A percentile compares a stretch with the other conserved stretches of the same genome.
Evolutionary conservation across 2,113 vertebrate genomes (phyloP).

Genomic region (Rhinolophus ferrumequinum): DNA sequence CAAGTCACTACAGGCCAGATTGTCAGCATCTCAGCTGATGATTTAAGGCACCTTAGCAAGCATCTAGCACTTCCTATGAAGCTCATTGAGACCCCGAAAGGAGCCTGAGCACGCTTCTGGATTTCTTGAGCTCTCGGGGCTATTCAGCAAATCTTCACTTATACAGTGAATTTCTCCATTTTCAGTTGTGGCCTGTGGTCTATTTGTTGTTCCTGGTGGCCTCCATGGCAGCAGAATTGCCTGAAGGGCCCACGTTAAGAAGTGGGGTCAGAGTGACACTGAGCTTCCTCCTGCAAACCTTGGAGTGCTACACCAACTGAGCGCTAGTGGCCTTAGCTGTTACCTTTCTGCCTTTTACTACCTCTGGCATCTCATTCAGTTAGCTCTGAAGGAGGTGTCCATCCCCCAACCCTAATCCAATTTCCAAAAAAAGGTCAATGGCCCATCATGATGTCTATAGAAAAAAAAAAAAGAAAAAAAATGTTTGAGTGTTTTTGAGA

Average conservation of each 20-base stretch:
- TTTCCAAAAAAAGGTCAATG: not conserved
- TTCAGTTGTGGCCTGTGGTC: not conserved
- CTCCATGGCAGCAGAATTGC: not conserved
- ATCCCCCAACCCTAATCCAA: not conserved
- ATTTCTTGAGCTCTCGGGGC: slow-evolving; percentile 2
- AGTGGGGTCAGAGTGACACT: not conserved
- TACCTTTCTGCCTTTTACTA: not conserved
- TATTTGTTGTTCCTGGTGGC: not conserved
- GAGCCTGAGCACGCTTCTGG: not conserved
- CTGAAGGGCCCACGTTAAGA: not conserved
- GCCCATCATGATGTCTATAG: not conserved
- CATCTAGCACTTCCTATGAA: not conserved
- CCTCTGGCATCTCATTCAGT: not conserved
- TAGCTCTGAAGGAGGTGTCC: not conserved
- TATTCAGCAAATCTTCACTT: not conserved
- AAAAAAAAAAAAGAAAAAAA: not conserved
- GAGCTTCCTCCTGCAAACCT: not conserved
- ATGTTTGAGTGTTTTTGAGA: not conserved
- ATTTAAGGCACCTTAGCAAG: slow-evolving; percentile 3
- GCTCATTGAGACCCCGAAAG: not conserved
- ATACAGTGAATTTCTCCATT: slow-evolving; percentile 3
- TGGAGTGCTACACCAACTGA: not conserved
- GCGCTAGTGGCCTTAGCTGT: not conserved
- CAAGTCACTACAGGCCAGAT: not conserved
- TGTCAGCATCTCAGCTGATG: not conserved